Percentiles rank a stretch among this genome's conserved stretches.
These are phyloP conservation scores for Euleptes europaea DNA, from an alignment of 2,113 vertebrate genomes.

Conservation along the genomic window DNA sequence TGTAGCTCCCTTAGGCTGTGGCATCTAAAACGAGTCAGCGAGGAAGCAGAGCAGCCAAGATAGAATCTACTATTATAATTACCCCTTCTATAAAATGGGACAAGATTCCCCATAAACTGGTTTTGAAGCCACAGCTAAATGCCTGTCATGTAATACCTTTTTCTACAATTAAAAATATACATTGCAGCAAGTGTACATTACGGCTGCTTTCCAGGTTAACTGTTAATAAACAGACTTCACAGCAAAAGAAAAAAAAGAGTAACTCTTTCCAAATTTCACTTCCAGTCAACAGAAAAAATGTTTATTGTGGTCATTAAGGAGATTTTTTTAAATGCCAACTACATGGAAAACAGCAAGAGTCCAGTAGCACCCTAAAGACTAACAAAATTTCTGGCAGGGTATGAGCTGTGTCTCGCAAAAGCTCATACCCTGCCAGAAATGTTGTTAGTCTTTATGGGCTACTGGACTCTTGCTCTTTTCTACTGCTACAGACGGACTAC, in stretches of 20 bases:
- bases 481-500: too few species aligned
- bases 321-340: not conserved
- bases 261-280: not conserved
- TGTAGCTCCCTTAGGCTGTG: not conserved
- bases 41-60: not conserved
- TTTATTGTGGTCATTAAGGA: not conserved
- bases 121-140: not conserved
- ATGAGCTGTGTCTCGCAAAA: too few species aligned
- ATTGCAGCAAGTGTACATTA: conserved; percentile 29
- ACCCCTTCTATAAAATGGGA: not conserved
- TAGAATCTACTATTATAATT: not conserved
- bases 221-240: not conserved
- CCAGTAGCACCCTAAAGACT: too few species aligned
- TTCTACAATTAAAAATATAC: not conserved
- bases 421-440: too few species aligned
- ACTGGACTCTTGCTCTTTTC: too few species aligned
- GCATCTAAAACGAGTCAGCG: not conserved
- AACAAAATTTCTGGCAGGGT: too few species aligned
- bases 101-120: not conserved
- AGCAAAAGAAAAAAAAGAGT: not conserved
- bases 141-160: too few species aligned
- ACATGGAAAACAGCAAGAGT: not conserved
- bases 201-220: not conserved
- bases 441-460: too few species aligned
- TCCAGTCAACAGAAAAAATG: not conserved